phyloP scores from a whole-genome alignment of 2,113 vertebrate species.

The Bucco capensis region DNA sequence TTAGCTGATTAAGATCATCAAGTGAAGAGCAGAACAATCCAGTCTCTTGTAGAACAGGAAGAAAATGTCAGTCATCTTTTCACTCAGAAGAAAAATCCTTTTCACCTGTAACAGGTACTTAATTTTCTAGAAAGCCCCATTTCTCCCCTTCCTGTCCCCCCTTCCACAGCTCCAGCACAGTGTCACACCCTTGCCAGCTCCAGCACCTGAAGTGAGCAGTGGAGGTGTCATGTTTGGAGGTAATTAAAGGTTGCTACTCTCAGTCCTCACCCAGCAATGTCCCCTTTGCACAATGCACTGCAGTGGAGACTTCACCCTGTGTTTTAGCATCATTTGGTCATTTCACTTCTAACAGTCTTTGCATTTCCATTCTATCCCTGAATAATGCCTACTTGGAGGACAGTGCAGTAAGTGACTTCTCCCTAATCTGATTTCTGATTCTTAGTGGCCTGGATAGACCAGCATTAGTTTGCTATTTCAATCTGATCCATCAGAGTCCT shows the following conservation, averaged over 20 bases:
- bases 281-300: not conserved
- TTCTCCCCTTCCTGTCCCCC: not conserved
- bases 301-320: not conserved
- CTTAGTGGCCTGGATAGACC: constrained; percentile 38
- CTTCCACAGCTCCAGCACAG: not conserved
- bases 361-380: not conserved
- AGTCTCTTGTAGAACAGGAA: not conserved
- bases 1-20: not conserved
- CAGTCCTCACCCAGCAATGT: not conserved
- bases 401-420: constrained; percentile 36
- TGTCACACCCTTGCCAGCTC: not conserved
- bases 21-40: not conserved
- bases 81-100: not conserved
- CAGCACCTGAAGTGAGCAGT: not conserved
- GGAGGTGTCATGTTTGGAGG: not conserved
- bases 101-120: not conserved
- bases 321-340: not conserved
- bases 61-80: not conserved
- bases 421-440: constrained; percentile 55
- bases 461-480: constrained; percentile 68
- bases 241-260: not conserved
- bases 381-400: constrained; percentile 8
- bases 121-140: not conserved
- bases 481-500: constrained; percentile 43
- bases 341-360: not conserved